Evolutionary conservation across 2,888 invertebrate species (phyloP), one percentile per base, ranked within the genome.

Genomic region (Clepsis dumicolana): DNA sequence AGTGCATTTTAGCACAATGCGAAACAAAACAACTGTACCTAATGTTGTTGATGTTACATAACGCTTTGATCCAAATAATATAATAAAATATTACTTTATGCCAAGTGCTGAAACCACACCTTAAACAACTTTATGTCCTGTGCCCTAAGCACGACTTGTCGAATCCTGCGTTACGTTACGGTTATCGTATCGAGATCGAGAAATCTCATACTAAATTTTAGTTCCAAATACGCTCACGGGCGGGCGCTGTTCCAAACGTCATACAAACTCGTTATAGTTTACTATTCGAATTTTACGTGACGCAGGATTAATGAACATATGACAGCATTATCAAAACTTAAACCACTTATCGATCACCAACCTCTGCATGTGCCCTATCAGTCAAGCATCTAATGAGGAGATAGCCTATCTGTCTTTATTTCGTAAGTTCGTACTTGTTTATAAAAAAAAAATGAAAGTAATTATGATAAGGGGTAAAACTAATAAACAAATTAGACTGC

Each of bases 321-420:
- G 35, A 50, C 32, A 50, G 21, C 8, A 25, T 27, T 35, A 64
- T 50, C 24, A 38, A 56, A 64, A 54, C 48, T 56, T 54, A 56
- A 59, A 53, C 50, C 25, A 52, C 21, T 54, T 41, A 69, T 64
- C 24, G 35, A 65, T 38, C 56, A 61, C 27, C 61, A 44, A 56
- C 38, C 29, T 57, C 44, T 44, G 3, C 56, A n/a, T 4, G 16
- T 5, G 18, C 25, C 41, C 25, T 59, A 59, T 70, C 70, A 66
- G 70, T 63, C 70, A 65, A 50, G 29, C 57, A 63, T 57, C 52
- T 63, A 63, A 56, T 64, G 64, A 21, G 44, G 10, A 53, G 62
- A 67, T 67, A 67, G 24, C 16, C 41, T 59, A 68, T 64, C 63
- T 18, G 41, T 29, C 63, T 63, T 48, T 62, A 24, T 56, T 50